Evolutionary conservation across 2,113 vertebrate species (phyloP).

Genomic region (Herpetotheres cachinnans): DNA sequence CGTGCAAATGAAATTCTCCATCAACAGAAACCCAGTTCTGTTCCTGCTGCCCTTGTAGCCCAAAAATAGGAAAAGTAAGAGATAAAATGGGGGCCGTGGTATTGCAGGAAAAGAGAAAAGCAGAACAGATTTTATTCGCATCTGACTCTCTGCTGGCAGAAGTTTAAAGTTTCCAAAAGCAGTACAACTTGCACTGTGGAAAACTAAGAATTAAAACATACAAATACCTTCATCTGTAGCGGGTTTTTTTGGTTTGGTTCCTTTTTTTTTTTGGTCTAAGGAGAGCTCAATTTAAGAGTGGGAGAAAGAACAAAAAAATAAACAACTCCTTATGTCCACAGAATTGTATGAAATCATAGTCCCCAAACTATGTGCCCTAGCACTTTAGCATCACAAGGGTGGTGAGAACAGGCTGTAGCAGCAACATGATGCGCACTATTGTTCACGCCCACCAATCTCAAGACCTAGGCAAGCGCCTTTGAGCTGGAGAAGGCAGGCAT

Average conservation of each 20-base stretch:
- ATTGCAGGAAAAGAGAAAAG: neutral
- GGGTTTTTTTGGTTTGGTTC: neutral
- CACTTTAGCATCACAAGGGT: neutral
- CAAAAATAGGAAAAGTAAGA: neutral
- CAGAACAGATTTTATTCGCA: neutral
- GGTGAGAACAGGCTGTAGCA: neutral
- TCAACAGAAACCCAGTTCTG: neutral
- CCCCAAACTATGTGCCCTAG: neutral
- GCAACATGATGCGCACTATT: neutral
- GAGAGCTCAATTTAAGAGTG: neutral
- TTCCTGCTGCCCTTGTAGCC: neutral
- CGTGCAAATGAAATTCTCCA: neutral
- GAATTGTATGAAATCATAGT: neutral
- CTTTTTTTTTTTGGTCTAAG: neutral
- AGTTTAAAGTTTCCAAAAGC: neutral
- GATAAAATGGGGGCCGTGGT: neutral
- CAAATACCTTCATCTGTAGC: neutral
- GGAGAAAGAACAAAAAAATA: neutral
- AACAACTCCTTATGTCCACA: rapidly evolving
- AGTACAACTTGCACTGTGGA: neutral
- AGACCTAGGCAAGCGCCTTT: neutral
- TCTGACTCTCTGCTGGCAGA: neutral
- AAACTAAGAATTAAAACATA: neutral
- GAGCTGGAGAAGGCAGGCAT: neutral
- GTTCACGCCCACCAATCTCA: neutral